Base-by-base conservation (phyloP, 2,113 vertebrate genomes). In the Spizaetus ornatus region DNA sequence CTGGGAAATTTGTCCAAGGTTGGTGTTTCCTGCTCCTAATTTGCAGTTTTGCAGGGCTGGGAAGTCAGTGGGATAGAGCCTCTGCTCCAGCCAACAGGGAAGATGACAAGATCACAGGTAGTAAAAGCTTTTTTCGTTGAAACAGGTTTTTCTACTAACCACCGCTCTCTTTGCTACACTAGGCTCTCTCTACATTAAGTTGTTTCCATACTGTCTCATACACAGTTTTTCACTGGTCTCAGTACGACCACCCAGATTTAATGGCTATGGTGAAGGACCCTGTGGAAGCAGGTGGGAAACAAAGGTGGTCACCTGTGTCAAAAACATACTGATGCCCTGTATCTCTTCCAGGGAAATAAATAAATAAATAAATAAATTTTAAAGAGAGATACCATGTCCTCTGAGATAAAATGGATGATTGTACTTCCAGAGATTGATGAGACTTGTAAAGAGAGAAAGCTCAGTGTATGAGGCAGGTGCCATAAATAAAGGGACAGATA, bases 401-500 rank as follows among this genome's bases (percentile, higher is more conserved):
- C 52, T 16, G 34, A 72, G 85, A 59, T 52, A 69, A 77, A 66
- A 67, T 2, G 36, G 52, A 45, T 83, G n/a, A 59, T 63, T 15
- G 29, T 20, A 50, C 32, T 79, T 47, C 29, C 80, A 76, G 58
- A 76, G 82, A 86, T 8, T 76, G 89, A 92, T 69, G 80, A 55
- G 38, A 63, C 38, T 61, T 83, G 76, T 9, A 3, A 86, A 73
- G 58, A 58, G 55, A 62, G 65, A 36, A 74, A 58, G 47, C 66
- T 59, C 70, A 25, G 47, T 1, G 22, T 27, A 40, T 17, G 34
- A 88, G 65, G 61, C 38, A 58, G 74, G 65, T 45, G 29, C n/a
- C 82, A 67, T 92, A 79, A 96, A 92, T 71, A 90, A 92, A 82
- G 19, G 32, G 15, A 82, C 25, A 86, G 66, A 82, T 67, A 42